Evolutionary conservation across 2,113 vertebrate species (phyloP).

Genomic region (Leucopsar rothschildi): DNA sequence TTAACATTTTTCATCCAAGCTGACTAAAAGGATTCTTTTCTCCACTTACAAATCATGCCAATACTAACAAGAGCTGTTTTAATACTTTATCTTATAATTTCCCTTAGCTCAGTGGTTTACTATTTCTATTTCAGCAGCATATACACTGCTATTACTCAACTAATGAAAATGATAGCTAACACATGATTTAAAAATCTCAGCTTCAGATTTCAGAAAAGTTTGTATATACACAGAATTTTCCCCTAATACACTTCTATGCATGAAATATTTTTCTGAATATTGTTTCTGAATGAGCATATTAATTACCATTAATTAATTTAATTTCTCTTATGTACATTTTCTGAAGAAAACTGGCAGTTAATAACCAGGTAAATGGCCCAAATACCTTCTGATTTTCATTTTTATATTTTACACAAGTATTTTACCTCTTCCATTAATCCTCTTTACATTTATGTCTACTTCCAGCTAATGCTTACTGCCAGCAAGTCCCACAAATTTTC

Average conservation of each 20-base stretch:
- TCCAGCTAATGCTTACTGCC: neutral
- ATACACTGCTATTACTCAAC: neutral
- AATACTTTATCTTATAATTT: neutral
- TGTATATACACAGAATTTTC: neutral
- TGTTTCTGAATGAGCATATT: neutral
- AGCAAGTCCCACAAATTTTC: neutral
- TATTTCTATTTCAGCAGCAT: neutral
- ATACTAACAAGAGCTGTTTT: neutral
- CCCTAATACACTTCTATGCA: neutral
- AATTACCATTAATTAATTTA: neutral
- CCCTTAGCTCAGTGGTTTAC: neutral
- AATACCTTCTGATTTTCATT: neutral
- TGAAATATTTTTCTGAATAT: too few relatives aligned
- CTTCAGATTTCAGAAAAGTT: neutral
- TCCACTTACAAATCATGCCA: neutral
- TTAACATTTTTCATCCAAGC: neutral
- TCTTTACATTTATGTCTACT: neutral
- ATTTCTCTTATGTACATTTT: neutral
- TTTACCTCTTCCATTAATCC: neutral
- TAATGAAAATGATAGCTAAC: neutral
- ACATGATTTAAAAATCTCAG: neutral
- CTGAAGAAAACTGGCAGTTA: neutral
- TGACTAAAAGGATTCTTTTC: neutral
- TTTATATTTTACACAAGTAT: neutral
- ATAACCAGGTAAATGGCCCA: neutral